phyloP scores from a whole-genome alignment of 1,140 invertebrate genomes.

The Proales similis region DNA sequence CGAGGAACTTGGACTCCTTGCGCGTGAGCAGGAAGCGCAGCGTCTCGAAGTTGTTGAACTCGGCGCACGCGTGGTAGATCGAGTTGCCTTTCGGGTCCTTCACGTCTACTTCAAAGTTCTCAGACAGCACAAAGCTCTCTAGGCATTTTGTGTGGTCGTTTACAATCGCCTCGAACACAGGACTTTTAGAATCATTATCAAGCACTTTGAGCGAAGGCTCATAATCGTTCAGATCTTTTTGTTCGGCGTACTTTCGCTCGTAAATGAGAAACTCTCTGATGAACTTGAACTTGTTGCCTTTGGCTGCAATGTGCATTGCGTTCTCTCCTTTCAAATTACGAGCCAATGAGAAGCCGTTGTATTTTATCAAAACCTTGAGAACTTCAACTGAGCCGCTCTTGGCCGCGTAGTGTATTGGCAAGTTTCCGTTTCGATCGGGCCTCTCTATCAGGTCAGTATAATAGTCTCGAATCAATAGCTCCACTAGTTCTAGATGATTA shows the following conservation, averaged over 20 bases:
- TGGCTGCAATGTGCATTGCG: slow-evolving; percentile 13
- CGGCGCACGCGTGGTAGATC: slow-evolving; percentile 12
- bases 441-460: background rate
- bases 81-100: slow-evolving; percentile 25
- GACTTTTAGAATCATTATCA: slow-evolving; percentile 17
- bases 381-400: slow-evolving; percentile 33
- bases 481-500: slow-evolving; percentile 31
- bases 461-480: slow-evolving; percentile 1
- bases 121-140: slow-evolving; percentile 2
- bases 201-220: background rate
- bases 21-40: slow-evolving; percentile 7
- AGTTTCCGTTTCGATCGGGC: slow-evolving; percentile 3
- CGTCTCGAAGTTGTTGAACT: slow-evolving; percentile 12
- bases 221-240: background rate
- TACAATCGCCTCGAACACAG: slow-evolving; percentile 2
- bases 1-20: background rate
- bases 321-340: background rate
- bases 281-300: slow-evolving; percentile 16
- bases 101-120: slow-evolving; percentile 7
- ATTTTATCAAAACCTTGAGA: slow-evolving; percentile 13
- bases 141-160: slow-evolving; percentile 1
- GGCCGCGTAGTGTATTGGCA: background rate
- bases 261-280: slow-evolving; percentile 11
- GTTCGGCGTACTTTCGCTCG: slow-evolving; percentile 21
- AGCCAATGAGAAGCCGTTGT: background rate